A percentile compares a stretch with the other conserved stretches of the same genome.
Conservation (phyloP, 1,140 invertebrate genomes). For the Aphelenchoides besseyi region DNA sequence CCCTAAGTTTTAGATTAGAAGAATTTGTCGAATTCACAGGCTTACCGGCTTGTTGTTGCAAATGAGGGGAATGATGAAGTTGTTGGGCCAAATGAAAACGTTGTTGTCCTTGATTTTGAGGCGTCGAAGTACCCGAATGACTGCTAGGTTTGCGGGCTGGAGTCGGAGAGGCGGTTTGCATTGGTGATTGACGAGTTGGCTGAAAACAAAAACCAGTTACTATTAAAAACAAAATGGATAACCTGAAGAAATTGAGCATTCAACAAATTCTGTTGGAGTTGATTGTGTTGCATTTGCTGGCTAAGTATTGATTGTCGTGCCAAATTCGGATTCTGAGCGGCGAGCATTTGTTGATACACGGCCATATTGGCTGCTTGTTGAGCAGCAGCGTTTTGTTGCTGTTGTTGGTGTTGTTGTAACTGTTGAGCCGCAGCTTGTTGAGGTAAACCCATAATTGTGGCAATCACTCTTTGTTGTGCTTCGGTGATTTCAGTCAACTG, state of each 20-base stretch:
- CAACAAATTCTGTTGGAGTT: slow-evolving; percentile 6
- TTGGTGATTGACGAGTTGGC: neutral
- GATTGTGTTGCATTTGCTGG: slow-evolving; percentile 2
- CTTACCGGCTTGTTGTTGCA: neutral
- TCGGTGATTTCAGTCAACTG: no score
- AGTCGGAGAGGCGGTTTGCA: slow-evolving; percentile 9
- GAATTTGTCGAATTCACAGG: neutral
- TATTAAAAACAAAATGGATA: neutral
- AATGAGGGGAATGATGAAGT: neutral
- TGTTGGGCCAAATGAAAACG: neutral
- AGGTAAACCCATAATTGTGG: no score
- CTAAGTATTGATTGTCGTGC: neutral
- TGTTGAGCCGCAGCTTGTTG: neutral
- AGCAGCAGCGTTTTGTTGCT: no score
- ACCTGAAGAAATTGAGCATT: neutral
- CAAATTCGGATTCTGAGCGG: neutral
- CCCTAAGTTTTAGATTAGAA: no score
- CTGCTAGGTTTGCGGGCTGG: neutral
- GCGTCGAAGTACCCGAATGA: neutral
- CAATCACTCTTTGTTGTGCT: no score
- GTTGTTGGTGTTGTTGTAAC: slow-evolving; percentile 6
- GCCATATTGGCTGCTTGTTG: neutral
- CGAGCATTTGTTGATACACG: neutral
- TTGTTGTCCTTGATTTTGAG: neutral
- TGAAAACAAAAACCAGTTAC: neutral